Percentiles rank a stretch among this genome's conserved stretches.
These are phyloP conservation scores for Lamellibrachia satsuma DNA, from an alignment of 2,888 invertebrate genomes.

Conservation along the genomic window DNA sequence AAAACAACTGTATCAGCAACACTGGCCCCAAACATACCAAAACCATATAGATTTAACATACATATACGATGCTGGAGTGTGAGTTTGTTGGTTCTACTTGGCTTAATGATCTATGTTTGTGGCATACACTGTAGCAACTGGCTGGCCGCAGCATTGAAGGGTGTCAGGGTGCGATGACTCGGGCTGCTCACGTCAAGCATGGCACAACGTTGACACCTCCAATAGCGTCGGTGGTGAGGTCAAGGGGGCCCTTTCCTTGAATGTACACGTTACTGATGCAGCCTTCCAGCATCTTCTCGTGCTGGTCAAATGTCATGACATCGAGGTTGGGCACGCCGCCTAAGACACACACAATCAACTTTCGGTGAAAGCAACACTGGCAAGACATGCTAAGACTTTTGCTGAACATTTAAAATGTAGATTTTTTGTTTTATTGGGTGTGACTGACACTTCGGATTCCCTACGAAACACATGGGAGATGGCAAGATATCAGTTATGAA, in stretches of 20 bases:
- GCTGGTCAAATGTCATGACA: slow-evolving; percentile 37
- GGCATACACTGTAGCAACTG: not conserved
- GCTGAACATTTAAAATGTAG: no score
- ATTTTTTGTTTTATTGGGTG: no score
- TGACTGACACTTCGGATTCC: no score
- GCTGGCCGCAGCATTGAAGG: not conserved
- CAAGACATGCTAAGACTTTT: no score
- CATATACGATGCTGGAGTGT: not conserved
- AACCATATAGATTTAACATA: not conserved
- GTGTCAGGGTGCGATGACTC: not conserved
- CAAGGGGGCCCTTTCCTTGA: slow-evolving; percentile 35
- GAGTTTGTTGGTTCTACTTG: not conserved
- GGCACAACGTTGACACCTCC: slow-evolving; percentile 35
- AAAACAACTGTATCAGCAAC: not conserved
- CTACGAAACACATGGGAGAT: no score
- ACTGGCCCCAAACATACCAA: not conserved
- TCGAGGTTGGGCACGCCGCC: slow-evolving; percentile 38
- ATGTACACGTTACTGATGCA: slow-evolving; percentile 36
- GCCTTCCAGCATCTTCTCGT: slow-evolving; percentile 29
- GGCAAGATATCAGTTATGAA: no score
- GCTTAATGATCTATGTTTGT: not conserved
- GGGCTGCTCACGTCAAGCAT: slow-evolving; percentile 24
- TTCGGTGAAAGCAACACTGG: not conserved
- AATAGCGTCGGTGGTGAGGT: slow-evolving; percentile 33
- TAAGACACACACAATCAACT: slow-evolving; percentile 27